Evolutionary conservation across 2,888 invertebrate species (phyloP), one percentile per base, ranked within the genome.

Genomic region (Cheilosia urbana): DNA sequence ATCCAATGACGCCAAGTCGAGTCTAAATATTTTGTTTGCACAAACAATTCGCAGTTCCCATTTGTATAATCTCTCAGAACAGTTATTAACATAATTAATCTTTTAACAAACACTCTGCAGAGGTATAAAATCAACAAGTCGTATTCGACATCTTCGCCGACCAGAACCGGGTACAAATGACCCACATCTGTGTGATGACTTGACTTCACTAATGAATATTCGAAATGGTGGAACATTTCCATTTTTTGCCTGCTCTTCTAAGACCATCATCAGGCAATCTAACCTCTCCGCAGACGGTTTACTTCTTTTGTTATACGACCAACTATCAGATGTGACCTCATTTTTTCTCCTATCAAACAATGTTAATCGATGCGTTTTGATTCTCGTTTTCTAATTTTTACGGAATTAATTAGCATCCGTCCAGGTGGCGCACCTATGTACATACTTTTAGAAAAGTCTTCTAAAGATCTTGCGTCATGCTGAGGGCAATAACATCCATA

Each of bases 301-400:
- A 13, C 17, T 24, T 19, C 17, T 30, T 55, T 30, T 55, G 30
- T 55, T 55, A 30, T 19, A n/a, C 2, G 13, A 5, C 5, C 37
- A 37, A 21, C 2, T 13, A 1, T 24, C 45, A 19, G 19, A 63
- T 11, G 55, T 24, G 75, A 66, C 75, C 75, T 13, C 57, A 66
- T 58, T 75, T 37, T 30, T 6, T 11, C 2, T 17, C 37, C 27
- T 69, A 78, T 78, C 71, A 47, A 75, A 69, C 19, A 42, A 69
- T 76, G 45, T 69, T 76, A 76, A 81, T 81, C 76, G 51, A 76
- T 60, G 76, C 66, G 45, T 60, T 76, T 76, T 34, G 45, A 27
- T 71, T 76, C 63, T 81, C 68, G 68, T 69, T 58, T 81, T 69
- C 76, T 30, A 65, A 75, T 63, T 34, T 75, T 9, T 49, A 24